Base-by-base conservation (phyloP, 2,113 vertebrate species). In the Tragelaphus buxtoni region DNA sequence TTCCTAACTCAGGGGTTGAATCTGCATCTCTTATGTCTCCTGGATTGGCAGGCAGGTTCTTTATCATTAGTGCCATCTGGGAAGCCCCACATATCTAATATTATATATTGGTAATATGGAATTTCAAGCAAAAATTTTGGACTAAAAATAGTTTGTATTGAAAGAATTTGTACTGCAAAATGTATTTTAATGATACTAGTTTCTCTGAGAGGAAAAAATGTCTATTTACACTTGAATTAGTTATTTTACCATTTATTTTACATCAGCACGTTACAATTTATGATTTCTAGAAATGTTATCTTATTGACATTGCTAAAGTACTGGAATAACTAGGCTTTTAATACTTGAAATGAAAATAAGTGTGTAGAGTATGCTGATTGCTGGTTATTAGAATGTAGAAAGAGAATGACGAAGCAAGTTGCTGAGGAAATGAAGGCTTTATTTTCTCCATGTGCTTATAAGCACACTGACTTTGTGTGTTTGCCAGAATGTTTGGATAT, bases 271-370 rank as follows among this genome's bases (percentile, higher is more conserved):
- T 90, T 83, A 53, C 4, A 94, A 63, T 80, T 92, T 77, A 3
- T 93, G n/a, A 93, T 79, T 89, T 89, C 17, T 30, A 47, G 5
- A 61, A 35, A 30, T 74, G 17, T 35, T 83, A 93, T 61, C 45
- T 85, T 82, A 63, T 35, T 87, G 42, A 93, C 8, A 65, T 60
- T 49, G 76, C 12, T 26, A 96, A 91, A 56, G 20, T 89, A 49
- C 16, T 56, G 72, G 65, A 84, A 88, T 35, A n/a, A 88, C 49
- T 58, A 94, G 55, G 10, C 47, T 94, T 92, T 95, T 26, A 94
- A 65, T 47, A 35, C 9, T 84, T 93, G 83, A 58, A 96, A 58
- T 91, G 63, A 91, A 95, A 93, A 91, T 87, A 28, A 88, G 53
- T 65, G 8, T 94, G 28, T 1, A 32, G 26, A 32, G 20, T 77